Base-by-base conservation (phyloP, 2,888 invertebrate species). In the Eupithecia inturbata region DNA sequence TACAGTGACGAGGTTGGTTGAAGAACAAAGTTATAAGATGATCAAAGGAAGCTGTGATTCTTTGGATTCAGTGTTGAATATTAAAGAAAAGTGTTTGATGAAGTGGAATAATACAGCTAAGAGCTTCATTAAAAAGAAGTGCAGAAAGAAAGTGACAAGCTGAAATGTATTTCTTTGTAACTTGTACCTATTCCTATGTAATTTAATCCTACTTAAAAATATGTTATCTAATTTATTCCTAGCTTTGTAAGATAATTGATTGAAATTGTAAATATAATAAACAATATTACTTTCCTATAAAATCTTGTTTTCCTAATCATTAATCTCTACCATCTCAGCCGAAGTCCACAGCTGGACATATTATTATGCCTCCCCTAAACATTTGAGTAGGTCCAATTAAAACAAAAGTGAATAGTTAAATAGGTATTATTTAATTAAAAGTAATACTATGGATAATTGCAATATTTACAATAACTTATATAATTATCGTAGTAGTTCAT, bases 401-500 rank as follows among this genome's bases (percentile, higher is more conserved):
- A 72, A 75, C 64, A 70, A 68, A 72, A 26, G 14, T 63, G n/a
- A 67, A 82, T 83, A 83, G 84, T 89, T 90, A 89, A 91, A 90
- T 89, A 66, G 66, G 66, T 41, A 22, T 66, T 41, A 22, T 66
- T 41, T 66, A 64, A 39, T 66, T 64, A 64, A 36, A 64, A 81
- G 78, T 81, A 80, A 66, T n/a, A n/a, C 26, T 39, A 66, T 26
- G 26, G n/a, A 39, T 66, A 66, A 39, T 87, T 83, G 76, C 71
- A 85, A 84, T 91, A 93, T 92, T 89, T 92, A 93, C 92, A 93
- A 82, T 82, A 88, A 87, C 82, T 91, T 92, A 92, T 91, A 92
- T 87, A 89, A 85, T 87, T 89, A 85, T 85, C 87, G 82, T 84
- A 85, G 82, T 85, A 85, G 75, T 78, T 76, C 78, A 87, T 82